Evolutionary conservation across 2,797 vertebrate genomes (phyloP), one percentile per base, ranked within the genome.

Genomic region (Heterohyrax brucei): DNA sequence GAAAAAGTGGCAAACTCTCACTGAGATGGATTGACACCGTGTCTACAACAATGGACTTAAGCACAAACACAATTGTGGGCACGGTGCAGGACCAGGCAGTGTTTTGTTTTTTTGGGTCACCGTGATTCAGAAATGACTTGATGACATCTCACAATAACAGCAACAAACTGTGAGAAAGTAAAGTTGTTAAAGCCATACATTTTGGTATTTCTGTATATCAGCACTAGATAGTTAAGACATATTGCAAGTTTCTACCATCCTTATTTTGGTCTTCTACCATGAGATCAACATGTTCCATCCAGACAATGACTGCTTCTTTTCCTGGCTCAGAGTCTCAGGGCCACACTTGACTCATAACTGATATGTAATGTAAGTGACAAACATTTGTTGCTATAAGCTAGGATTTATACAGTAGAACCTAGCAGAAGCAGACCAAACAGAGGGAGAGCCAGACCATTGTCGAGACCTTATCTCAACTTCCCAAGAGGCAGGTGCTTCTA

Each of bases 401-500:
- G 85, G 62, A 82, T 53, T 68, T 53, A 94, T 30, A 59, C 12
- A 82, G 33, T 24, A 88, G 64, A 89, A 76, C 9, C 26, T 85
- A 16, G 39, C 73, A 61, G 53, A 87, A 75, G 7, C 72, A 90
- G 50, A 78, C 24, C 50, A 22, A 80, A 77, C 5, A 84, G 59
- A 84, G 44, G 46, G 59, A 91, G 19, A 87, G 73, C 33, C 75
- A 77, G 53, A 66, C 83, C 30, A 26, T 61, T 10, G 10, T 72
- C 39, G 64, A 48, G 28, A n/a, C 26, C 48, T 72, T 77, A 68
- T 53, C 7, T 46, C 30, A n/a, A 87, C 24, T 91, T 84, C 13
- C 26, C 62, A 78, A 64, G n/a, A 10, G 78, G n/a, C 12, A 91
- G 18, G 14, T 19, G 16, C 64, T 85, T 59, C 59, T 39, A 39